Percentiles rank a stretch among this genome's conserved stretches.
Conservation (phyloP, 2,888 invertebrate species). For the Beris chalybata region DNA sequence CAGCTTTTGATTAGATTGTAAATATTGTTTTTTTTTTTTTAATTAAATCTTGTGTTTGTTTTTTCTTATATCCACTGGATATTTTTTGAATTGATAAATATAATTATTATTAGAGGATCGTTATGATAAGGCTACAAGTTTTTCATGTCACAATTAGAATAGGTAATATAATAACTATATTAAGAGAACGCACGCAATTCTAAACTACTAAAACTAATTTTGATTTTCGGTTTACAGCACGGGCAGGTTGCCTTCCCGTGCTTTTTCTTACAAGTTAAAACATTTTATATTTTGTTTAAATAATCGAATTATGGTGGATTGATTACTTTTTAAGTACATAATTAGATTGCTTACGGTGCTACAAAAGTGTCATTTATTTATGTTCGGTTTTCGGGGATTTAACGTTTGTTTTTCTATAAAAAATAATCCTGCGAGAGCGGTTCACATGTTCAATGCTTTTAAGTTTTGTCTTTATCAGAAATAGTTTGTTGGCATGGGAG, state of each 20-base stretch:
- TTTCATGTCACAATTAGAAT: background rate
- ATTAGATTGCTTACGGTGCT: no score
- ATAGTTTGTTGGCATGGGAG: no score
- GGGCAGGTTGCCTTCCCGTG: background rate
- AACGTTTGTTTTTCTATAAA: no score
- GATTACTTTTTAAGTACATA: no score
- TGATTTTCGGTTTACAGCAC: constrained; percentile 2
- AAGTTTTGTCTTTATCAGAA: no score
- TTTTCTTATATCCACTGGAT: background rate
- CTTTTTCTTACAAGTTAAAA: background rate
- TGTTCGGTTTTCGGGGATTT: no score
- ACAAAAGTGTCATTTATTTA: no score
- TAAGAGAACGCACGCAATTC: background rate
- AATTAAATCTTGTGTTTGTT: constrained; percentile 3
- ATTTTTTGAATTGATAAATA: background rate
- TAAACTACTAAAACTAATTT: constrained; percentile 15
- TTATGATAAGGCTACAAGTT: background rate
- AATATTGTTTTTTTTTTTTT: background rate
- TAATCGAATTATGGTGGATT: no score
- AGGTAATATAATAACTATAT: no score
- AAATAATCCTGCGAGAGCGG: no score
- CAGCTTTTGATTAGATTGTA: background rate
- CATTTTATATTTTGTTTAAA: no score
- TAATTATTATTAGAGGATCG: background rate
- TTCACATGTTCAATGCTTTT: no score